Conservation (phyloP, 2,888 invertebrate species). For the Epinotia brunnichana region DNA sequence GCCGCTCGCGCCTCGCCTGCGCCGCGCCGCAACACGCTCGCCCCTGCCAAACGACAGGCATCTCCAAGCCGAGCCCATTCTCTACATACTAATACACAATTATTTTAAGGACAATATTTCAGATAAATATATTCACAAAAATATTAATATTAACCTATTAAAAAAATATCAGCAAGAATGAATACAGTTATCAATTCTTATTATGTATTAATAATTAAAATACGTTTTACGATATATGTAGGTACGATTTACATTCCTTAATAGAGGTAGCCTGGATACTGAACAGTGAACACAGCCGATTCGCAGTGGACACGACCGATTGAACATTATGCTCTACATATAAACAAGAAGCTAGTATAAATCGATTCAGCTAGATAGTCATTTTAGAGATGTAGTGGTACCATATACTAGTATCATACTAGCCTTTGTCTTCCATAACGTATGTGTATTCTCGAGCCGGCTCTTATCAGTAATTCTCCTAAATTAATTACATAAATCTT, state of each 20-base stretch:
- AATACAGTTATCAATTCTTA: background rate
- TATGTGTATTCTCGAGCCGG: slow-evolving; percentile 73
- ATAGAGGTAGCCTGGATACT: background rate
- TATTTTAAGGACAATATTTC: background rate
- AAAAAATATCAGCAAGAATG: background rate
- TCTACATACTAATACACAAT: background rate
- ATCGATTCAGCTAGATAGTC: background rate
- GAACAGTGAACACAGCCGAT: background rate
- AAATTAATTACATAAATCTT: slow-evolving; percentile 84
- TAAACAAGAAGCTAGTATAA: background rate
- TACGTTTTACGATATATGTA: background rate
- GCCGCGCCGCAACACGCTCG: slow-evolving; percentile 53
- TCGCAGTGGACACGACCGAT: no score
- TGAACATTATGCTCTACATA: background rate
- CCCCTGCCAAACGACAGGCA: slow-evolving; percentile 43
- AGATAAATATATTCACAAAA: background rate
- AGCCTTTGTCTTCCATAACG: slow-evolving; percentile 72
- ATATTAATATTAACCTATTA: background rate
- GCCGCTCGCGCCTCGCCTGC: slow-evolving; percentile 53
- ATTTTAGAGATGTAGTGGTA: slow-evolving; percentile 8
- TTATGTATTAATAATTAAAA: background rate
- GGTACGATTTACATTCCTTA: background rate
- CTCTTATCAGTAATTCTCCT: slow-evolving; percentile 73
- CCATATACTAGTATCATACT: slow-evolving; percentile 10
- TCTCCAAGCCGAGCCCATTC: slow-evolving; percentile 1